Percentiles rank a stretch among this genome's conserved stretches.
These are phyloP conservation scores for Coptodon bakossiorum DNA, from an alignment of 2,113 vertebrate genomes.

Conservation along the genomic window DNA sequence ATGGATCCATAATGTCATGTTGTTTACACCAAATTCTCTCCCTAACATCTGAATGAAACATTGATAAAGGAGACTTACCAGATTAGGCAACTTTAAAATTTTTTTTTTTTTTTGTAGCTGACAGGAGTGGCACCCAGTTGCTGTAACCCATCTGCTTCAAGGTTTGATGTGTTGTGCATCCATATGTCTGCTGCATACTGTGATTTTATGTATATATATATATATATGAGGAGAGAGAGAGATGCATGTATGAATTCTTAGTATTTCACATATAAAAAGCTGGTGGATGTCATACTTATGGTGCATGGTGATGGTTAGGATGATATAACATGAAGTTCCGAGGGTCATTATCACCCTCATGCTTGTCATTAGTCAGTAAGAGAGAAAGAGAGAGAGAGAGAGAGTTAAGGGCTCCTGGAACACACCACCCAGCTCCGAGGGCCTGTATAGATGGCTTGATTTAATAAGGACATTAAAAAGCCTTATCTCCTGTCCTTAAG, in stretches of 20 bases:
- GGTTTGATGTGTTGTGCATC: not conserved
- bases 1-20: not conserved
- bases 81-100: not conserved
- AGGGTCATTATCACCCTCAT: conserved; percentile 53
- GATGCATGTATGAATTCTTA: not conserved
- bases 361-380: conserved; percentile 53
- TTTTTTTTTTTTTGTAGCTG: not conserved
- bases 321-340: conserved; percentile 21
- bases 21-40: not conserved
- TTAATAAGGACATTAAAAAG: conserved; percentile 73
- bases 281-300: not conserved
- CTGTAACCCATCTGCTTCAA: not conserved
- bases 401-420: conserved; percentile 35
- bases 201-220: not conserved
- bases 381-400: conserved; percentile 13
- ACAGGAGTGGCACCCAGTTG: not conserved
- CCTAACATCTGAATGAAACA: not conserved
- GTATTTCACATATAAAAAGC: conserved; percentile 13
- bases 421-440: conserved; percentile 29
- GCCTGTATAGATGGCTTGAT: conserved; percentile 63
- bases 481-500: conserved; percentile 69
- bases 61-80: not conserved
- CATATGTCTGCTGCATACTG: not conserved
- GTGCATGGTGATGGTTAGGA: conserved; percentile 18
- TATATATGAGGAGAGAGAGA: not conserved